phyloP scores from a whole-genome alignment of 1,140 invertebrate genomes.

The Psix sp. region DNA sequence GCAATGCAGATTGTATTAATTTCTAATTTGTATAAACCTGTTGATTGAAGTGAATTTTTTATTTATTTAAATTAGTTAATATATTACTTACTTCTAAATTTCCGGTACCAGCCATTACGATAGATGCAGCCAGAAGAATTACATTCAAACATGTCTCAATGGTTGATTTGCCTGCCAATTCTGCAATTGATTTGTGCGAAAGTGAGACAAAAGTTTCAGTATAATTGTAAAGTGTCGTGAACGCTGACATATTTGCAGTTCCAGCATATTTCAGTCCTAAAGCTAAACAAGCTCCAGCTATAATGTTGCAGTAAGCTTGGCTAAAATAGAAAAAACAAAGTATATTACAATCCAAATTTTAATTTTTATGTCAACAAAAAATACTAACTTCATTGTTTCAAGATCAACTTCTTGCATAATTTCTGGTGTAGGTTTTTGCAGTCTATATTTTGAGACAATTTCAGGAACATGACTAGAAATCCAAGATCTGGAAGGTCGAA shows the following conservation, averaged over 20 bases:
- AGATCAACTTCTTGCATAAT: conserved; percentile 85
- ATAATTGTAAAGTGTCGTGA: conserved; percentile 84
- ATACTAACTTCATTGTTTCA: conserved; percentile 90
- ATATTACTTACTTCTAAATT: conserved; percentile 83
- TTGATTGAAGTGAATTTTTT: too few species aligned
- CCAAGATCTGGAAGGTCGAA: conserved; percentile 89
- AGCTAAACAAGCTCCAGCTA: conserved; percentile 96
- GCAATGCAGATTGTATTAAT: conserved; percentile 12
- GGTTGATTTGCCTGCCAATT: conserved; percentile 92
- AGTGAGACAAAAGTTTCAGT: conserved; percentile 82
- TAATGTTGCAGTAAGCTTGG: conserved; percentile 97
- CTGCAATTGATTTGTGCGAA: conserved; percentile 84
- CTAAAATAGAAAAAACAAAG: conserved; percentile 76
- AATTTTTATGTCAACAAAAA: background rate
- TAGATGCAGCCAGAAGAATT: conserved; percentile 86
- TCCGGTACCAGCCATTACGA: conserved; percentile 96
- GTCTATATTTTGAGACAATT: conserved; percentile 84
- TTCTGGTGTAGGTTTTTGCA: conserved; percentile 82
- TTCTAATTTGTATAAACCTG: too few species aligned
- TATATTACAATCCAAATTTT: background rate
- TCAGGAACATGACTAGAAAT: conserved; percentile 88
- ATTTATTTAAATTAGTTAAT: conserved; percentile 6
- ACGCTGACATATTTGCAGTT: conserved; percentile 89
- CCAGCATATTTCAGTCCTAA: conserved; percentile 96
- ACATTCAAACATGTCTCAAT: conserved; percentile 93